These are phyloP conservation scores for Neocrepidodera transversa DNA, from an alignment of 2,888 invertebrate genomes.

Conservation along the genomic window DNA sequence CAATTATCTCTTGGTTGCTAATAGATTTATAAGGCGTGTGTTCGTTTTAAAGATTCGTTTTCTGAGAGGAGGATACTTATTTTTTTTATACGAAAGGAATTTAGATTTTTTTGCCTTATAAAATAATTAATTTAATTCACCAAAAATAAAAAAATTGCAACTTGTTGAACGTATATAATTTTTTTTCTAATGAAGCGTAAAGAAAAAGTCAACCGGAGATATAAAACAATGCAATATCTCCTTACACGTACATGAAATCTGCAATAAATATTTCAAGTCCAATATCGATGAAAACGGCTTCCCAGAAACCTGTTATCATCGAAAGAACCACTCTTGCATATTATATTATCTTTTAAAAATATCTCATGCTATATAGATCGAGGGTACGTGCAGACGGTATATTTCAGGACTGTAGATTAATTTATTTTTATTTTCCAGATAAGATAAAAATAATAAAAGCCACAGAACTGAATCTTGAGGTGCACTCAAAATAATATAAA, in stretches of 20 bases:
- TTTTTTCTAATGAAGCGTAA: background rate
- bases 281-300: slow-evolving; percentile 6
- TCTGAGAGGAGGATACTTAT: background rate
- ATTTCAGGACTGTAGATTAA: too few species aligned
- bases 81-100: too few species aligned
- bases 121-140: too few species aligned
- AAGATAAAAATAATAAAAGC: too few species aligned
- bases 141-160: too few species aligned
- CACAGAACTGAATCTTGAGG: too few species aligned
- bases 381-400: background rate
- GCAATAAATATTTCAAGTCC: slow-evolving; percentile 14
- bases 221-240: slow-evolving; percentile 9
- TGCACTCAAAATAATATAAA: too few species aligned
- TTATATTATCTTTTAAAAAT: background rate
- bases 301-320: slow-evolving; percentile 11
- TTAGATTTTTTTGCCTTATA: background rate
- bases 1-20: slow-evolving; percentile 16
- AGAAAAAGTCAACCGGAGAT: background rate
- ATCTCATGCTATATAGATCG: background rate
- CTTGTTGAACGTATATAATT: too few species aligned
- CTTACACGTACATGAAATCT: slow-evolving; percentile 11
- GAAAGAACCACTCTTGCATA: background rate
- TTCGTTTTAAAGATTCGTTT: slow-evolving; percentile 6
- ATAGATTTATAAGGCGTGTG: slow-evolving; percentile 17
- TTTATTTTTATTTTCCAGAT: too few species aligned